Conservation (phyloP, 1,140 invertebrate species). For the Panonychus citri region DNA sequence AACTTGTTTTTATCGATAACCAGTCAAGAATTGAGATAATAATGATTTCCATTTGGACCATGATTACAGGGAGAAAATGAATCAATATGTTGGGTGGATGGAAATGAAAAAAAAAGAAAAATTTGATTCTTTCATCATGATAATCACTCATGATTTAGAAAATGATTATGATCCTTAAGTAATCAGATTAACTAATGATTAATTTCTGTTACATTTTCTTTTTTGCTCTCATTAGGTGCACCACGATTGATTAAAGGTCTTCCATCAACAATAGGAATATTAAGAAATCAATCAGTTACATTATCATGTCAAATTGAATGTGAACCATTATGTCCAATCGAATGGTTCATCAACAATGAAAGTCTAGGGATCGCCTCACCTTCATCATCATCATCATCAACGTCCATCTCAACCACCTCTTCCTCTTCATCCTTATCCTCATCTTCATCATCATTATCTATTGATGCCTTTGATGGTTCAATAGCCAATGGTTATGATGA, state of each 20-base stretch:
- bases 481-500: background rate
- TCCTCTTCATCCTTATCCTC: background rate
- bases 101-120: too few relatives aligned
- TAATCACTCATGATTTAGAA: background rate
- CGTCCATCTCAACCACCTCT: too few relatives aligned
- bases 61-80: too few relatives aligned
- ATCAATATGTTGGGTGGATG: too few relatives aligned
- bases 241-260: slow-evolving; percentile 61
- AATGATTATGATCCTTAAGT: background rate
- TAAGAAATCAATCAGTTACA: slow-evolving; percentile 37
- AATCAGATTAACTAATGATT: background rate
- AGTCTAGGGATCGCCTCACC: slow-evolving; percentile 2
- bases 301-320: slow-evolving; percentile 68
- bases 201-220: background rate
- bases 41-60: too few relatives aligned
- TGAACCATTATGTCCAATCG: slow-evolving; percentile 48
- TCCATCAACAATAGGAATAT: slow-evolving; percentile 45
- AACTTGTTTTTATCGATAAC: too few relatives aligned
- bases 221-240: slow-evolving; percentile 33
- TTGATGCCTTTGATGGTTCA: too few relatives aligned
- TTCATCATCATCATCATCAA: background rate
- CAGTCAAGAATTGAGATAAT: too few relatives aligned
- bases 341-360: slow-evolving; percentile 47
- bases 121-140: background rate
- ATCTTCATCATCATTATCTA: background rate